Conservation (phyloP, 1,140 invertebrate genomes). For the Tetragnatha versicolor region DNA sequence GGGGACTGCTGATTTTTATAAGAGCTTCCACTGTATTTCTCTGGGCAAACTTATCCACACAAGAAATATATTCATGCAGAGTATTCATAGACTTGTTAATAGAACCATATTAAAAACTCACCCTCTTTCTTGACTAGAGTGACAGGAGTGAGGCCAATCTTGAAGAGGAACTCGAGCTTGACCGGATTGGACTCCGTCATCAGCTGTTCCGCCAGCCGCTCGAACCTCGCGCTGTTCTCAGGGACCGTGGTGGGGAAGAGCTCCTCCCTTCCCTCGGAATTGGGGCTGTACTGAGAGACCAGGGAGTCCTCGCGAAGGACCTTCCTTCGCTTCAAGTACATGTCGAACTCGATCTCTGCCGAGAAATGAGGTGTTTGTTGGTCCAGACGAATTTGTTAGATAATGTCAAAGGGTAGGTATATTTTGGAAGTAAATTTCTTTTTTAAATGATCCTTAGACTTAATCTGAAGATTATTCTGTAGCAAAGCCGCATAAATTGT, state of each 20-base stretch:
- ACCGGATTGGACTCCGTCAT: slow-evolving; percentile 19
- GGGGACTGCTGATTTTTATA: no score
- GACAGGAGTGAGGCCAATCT: slow-evolving; percentile 54
- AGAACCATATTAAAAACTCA: neutral
- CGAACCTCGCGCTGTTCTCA: neutral
- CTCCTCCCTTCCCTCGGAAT: neutral
- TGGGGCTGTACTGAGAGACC: neutral
- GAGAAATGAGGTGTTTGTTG: neutral
- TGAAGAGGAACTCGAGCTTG: slow-evolving; percentile 55
- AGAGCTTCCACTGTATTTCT: no score
- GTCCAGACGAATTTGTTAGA: neutral
- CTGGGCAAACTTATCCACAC: no score
- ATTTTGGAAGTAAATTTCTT: no score
- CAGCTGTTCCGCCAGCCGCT: slow-evolving; percentile 25
- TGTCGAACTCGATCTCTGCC: slow-evolving; percentile 46
- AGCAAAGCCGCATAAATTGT: no score
- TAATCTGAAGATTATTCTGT: neutral
- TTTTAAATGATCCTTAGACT: no score
- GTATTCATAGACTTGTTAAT: neutral
- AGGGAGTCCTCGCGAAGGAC: slow-evolving; percentile 17
- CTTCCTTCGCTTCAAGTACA: slow-evolving; percentile 47
- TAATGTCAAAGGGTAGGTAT: neutral
- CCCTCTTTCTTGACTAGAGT: slow-evolving; percentile 50
- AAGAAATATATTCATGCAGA: neutral
- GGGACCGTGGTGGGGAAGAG: neutral